Evolutionary conservation across 2,888 invertebrate species (phyloP).

Genomic region (Ceratothoa steindachneri): DNA sequence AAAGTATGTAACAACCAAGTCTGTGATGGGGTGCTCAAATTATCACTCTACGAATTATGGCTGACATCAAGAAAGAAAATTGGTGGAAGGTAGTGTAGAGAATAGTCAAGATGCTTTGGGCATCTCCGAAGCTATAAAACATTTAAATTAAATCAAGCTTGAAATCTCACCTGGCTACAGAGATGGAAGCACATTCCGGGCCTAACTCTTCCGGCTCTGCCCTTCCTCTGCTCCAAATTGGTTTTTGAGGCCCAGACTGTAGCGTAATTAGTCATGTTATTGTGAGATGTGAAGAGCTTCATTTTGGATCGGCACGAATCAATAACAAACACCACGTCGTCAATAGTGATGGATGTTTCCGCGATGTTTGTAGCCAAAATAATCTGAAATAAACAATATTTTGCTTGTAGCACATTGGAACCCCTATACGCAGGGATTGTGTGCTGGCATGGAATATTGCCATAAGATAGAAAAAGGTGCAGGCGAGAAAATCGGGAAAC

Average conservation of each 20-base stretch:
- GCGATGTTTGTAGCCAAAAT: constrained; percentile 97
- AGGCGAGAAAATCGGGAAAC: neutral
- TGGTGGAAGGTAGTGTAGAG: too few species aligned
- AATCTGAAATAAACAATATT: constrained; percentile 62
- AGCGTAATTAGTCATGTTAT: constrained; percentile 97
- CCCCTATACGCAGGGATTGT: too few species aligned
- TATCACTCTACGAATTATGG: too few species aligned
- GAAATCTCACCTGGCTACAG: constrained; percentile 64
- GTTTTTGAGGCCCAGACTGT: constrained; percentile 94
- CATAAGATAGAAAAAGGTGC: too few species aligned
- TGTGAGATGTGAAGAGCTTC: constrained; percentile 95
- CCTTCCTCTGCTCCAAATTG: constrained; percentile 90
- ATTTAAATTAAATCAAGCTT: too few species aligned
- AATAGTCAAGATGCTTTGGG: too few species aligned
- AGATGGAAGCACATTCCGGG: constrained; percentile 91
- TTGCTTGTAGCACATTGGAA: too few species aligned
- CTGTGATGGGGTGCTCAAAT: too few species aligned
- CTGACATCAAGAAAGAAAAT: too few species aligned
- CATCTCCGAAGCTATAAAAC: too few species aligned
- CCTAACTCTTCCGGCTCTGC: constrained; percentile 90
- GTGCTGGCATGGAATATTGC: too few species aligned
- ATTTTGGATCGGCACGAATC: constrained; percentile 96
- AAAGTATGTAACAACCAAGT: too few species aligned
- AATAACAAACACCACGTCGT: constrained; percentile 96
- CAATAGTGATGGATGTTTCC: constrained; percentile 95